These are phyloP conservation scores for Hydropsyche betteni DNA, from an alignment of 2,888 invertebrate species.

Conservation along the genomic window DNA sequence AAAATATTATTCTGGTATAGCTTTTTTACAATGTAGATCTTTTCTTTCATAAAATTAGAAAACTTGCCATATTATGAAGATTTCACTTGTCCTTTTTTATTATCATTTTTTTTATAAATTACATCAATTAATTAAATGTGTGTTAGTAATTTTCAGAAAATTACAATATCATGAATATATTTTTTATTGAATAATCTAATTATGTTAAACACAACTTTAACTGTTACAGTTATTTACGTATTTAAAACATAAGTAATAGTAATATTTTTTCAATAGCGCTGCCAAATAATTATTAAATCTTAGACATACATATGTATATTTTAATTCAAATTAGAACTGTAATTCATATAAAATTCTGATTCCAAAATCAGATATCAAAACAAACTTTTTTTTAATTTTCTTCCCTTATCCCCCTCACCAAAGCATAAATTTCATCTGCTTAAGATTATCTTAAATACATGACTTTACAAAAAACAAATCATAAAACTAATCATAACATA, in stretches of 20 bases:
- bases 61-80: too few relatives aligned
- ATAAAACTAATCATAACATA: too few relatives aligned
- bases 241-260: constrained; percentile 46
- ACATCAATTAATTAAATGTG: not conserved
- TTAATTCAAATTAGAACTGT: constrained; percentile 51
- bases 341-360: constrained; percentile 51
- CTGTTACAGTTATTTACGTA: constrained; percentile 48
- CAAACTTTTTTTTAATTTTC: too few relatives aligned
- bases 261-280: constrained; percentile 68
- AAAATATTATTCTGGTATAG: constrained; percentile 25
- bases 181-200: constrained; percentile 50
- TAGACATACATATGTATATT: constrained; percentile 62
- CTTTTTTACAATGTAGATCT: constrained; percentile 36
- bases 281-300: constrained; percentile 65
- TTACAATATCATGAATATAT: constrained; percentile 46
- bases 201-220: constrained; percentile 48
- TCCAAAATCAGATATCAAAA: constrained; percentile 39
- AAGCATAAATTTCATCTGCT: too few relatives aligned
- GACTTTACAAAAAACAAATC: too few relatives aligned
- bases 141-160: constrained; percentile 11
- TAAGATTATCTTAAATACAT: too few relatives aligned
- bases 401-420: too few relatives aligned
- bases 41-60: too few relatives aligned
- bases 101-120: not conserved
- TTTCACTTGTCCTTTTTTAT: not conserved